These are phyloP conservation scores for human DNA, from an alignment of 2,113 vertebrate species.

Conservation along the genomic window DNA sequence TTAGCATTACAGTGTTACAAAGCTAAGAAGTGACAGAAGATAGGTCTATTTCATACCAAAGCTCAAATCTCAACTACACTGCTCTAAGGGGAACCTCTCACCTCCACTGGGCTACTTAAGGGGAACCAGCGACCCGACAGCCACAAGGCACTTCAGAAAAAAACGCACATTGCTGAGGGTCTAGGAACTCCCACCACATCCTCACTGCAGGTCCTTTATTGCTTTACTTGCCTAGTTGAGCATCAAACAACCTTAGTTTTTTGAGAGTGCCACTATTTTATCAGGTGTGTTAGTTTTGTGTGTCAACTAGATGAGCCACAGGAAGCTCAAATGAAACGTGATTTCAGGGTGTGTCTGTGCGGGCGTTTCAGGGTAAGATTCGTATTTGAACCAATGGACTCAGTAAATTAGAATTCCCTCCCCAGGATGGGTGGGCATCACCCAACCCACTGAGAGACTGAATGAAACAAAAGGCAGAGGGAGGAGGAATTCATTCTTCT, in stretches of 20 bases:
- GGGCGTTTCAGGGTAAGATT: neutral
- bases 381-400: neutral
- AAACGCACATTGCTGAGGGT: rapidly evolving
- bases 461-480: neutral
- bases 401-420: neutral
- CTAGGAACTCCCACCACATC: rapidly evolving
- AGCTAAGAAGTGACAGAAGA: neutral
- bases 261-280: neutral
- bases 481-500: neutral
- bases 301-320: neutral
- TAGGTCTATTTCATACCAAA: neutral
- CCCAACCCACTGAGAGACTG: neutral
- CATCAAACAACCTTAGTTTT: neutral
- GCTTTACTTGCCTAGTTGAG: neutral
- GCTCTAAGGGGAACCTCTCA: neutral
- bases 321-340: neutral
- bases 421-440: neutral
- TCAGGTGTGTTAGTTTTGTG: neutral
- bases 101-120: neutral
- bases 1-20: neutral
- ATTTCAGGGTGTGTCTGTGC: neutral
- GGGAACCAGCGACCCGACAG: neutral
- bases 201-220: rapidly evolving
- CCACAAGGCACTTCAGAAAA: neutral
- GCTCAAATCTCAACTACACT: neutral